Base-by-base conservation (phyloP, 2,113 vertebrate species). In the Protobothrops mucrosquamatus region DNA sequence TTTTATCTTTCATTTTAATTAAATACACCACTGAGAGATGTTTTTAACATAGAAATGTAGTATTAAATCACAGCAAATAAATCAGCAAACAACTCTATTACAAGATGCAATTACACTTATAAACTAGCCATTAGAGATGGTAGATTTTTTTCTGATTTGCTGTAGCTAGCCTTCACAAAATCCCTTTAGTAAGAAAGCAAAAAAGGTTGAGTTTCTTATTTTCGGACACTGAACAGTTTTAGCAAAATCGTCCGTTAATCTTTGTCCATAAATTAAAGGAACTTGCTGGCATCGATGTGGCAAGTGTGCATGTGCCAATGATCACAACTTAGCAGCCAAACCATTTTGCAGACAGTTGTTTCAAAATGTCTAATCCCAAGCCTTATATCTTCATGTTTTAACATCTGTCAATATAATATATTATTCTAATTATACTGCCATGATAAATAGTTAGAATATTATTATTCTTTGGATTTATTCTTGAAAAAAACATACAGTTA, bases 401-500 rank as follows among this genome's bases (percentile, higher is more conserved):
- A 10, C 34, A 59, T 85, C 22, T 85, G n/a, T 91, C 48, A 23
- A 86, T 34, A 93, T 85, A 89, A 55, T 88, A 51, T 88, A 92
- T 74, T n/a, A 29, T 26, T 59, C 69, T 61, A 4, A 61, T 59
- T 93, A 43, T 26, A 34, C 11, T 85, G 29, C 54, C n/a, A 29
- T 52, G 29, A 85, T 86, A 51, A 92, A 85, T 91, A 26, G 54
- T 23, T 85, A n/a, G 46, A 93, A 91, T 61, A 61, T 85, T 59
- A 57, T 93, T 91, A 52, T 88, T 89, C 86, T 89, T 51, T 85
- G 54, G 87, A 89, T 39, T 85, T 34, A 48, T 88, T 91, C 56
- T 39, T 6, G 34, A 29, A 46, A 2, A 46, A 91, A 91, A 48
- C 51, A 51, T 87, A 61, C 48, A 51, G 57, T 89, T 92, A 61